Evolutionary conservation across 1,140 invertebrate genomes (phyloP).

Genomic region (Centruroides vittatus): DNA sequence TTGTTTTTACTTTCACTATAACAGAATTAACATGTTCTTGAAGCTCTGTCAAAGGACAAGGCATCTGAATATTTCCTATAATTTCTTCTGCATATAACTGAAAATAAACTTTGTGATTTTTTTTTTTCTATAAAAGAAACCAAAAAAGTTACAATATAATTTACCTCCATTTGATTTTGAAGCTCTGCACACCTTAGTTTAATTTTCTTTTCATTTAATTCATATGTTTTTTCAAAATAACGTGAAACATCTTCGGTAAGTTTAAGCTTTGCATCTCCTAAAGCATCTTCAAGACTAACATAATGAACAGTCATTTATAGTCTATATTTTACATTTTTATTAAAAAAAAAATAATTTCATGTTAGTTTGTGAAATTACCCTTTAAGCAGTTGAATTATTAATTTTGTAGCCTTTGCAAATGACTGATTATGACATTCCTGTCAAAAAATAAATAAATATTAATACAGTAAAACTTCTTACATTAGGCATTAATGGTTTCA

Average conservation of each 20-base stretch:
- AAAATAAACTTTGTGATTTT: too few species aligned
- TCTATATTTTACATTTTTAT: not conserved
- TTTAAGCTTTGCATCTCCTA: not conserved
- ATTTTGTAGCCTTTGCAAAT: not conserved
- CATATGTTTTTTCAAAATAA: not conserved
- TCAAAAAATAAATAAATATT: not conserved
- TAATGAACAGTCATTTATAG: not conserved
- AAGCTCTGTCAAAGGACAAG: too few species aligned
- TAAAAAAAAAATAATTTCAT: not conserved
- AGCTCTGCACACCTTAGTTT: not conserved
- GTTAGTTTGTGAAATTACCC: not conserved
- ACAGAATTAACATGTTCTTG: too few species aligned
- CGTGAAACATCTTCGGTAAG: not conserved
- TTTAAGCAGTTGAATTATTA: not conserved
- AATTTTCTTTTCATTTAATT: slow-evolving; percentile 11
- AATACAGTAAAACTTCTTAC: not conserved
- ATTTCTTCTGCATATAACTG: too few species aligned
- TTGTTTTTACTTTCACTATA: too few species aligned
- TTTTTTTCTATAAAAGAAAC: too few species aligned
- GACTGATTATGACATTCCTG: not conserved
- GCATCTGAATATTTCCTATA: too few species aligned
- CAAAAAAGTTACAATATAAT: not conserved
- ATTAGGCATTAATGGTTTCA: too few species aligned
- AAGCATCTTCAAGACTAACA: slow-evolving; percentile 2
- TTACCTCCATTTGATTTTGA: slow-evolving; percentile 2